Percentiles rank a stretch among this genome's conserved stretches.
Evolutionary conservation across 2,113 vertebrate species (phyloP).

Genomic region (Dicerorhinus sumatrensis): DNA sequence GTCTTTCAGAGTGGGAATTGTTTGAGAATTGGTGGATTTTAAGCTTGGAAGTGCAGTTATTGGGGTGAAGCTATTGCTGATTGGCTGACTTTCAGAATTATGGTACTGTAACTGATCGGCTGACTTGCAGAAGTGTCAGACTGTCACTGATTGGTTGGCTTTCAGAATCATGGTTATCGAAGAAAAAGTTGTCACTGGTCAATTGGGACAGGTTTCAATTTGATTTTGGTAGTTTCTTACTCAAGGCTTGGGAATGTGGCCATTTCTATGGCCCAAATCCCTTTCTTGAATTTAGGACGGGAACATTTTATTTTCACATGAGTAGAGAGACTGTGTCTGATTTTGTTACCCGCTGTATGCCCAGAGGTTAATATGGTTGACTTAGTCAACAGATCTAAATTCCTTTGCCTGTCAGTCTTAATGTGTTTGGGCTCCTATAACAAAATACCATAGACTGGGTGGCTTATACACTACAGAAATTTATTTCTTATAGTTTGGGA

Average conservation of each 20-base stretch:
- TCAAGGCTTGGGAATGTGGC: background rate
- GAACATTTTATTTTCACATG: too few species aligned
- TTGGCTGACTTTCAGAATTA: background rate
- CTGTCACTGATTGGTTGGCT: background rate
- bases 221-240: background rate
- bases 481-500: background rate
- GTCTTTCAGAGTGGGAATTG: background rate
- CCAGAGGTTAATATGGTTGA: too few species aligned
- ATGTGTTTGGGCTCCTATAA: background rate
- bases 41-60: background rate
- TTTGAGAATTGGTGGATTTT: background rate
- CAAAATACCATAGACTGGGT: background rate
- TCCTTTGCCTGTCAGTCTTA: background rate
- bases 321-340: background rate
- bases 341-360: background rate
- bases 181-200: background rate
- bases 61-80: background rate
- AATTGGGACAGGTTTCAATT: background rate
- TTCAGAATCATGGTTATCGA: background rate
- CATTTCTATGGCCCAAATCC: too few species aligned
- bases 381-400: background rate
- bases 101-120: background rate
- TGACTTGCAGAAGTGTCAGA: background rate
- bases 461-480: background rate
- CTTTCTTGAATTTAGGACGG: too few species aligned